These are phyloP conservation scores for Sesia apiformis DNA, from an alignment of 2,888 invertebrate genomes.

Conservation along the genomic window DNA sequence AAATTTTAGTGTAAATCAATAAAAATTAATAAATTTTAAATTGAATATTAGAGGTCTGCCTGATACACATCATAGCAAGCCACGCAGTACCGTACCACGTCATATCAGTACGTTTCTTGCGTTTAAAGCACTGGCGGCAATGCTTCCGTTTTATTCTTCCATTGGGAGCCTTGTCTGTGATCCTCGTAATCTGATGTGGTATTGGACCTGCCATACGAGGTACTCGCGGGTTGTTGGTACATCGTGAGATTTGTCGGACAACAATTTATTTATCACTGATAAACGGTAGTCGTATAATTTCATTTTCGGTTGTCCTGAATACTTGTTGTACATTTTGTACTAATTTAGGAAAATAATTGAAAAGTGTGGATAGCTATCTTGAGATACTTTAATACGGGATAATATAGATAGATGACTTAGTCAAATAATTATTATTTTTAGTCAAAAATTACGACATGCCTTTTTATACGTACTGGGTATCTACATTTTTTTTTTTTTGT, in stretches of 20 bases:
- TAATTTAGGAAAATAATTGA: slow-evolving; percentile 2
- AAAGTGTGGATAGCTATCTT: slow-evolving; percentile 2
- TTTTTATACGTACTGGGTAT: too few relatives aligned
- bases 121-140: background rate
- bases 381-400: too few relatives aligned
- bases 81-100: background rate
- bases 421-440: too few relatives aligned
- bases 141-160: background rate
- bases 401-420: too few relatives aligned
- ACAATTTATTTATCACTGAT: background rate
- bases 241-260: background rate
- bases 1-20: background rate
- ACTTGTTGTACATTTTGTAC: too few relatives aligned
- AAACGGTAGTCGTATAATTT: background rate
- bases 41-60: background rate
- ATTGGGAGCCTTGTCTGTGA: background rate
- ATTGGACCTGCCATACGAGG: background rate
- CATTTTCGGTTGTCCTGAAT: too few relatives aligned
- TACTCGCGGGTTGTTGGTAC: background rate
- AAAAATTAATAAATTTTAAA: too few relatives aligned
- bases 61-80: background rate
- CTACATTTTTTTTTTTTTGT: too few relatives aligned
- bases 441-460: too few relatives aligned
- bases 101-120: background rate
- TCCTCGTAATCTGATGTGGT: background rate